Evolutionary conservation across 2,113 vertebrate species (phyloP).

Genomic region (Ammodytes dubius): DNA sequence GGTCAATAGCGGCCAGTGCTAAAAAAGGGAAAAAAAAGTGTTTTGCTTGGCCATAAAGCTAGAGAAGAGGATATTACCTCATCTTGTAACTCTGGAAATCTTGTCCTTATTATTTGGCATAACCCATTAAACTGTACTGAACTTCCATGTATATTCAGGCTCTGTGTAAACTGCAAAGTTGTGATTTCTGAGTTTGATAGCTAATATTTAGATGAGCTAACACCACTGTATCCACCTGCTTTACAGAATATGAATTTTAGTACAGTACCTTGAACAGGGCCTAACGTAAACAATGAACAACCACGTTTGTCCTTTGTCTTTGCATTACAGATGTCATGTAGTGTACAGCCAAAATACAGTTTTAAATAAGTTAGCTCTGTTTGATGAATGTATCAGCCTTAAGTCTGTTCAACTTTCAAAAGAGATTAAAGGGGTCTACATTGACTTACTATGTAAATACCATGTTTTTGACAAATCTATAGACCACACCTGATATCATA

Average conservation of each 20-base stretch:
- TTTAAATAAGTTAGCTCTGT: not conserved
- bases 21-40: not conserved
- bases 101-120: not conserved
- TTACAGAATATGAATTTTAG: not conserved
- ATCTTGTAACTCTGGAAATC: not conserved
- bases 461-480: not conserved
- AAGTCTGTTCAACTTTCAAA: not conserved
- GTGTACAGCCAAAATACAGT: not conserved
- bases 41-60: not conserved
- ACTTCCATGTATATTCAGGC: not conserved
- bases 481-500: not conserved
- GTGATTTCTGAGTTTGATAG: not conserved
- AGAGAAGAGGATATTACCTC: not conserved
- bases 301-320: not conserved
- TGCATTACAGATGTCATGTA: not conserved
- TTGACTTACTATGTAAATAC: not conserved
- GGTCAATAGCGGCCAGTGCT: not conserved
- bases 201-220: not conserved
- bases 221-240: not conserved
- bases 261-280: not conserved
- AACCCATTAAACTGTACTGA: not conserved
- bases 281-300: not conserved
- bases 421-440: not conserved
- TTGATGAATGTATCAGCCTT: not conserved
- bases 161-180: not conserved